Evolutionary conservation across 2,888 invertebrate genomes (phyloP), one percentile per base, ranked within the genome.

Genomic region (Phorcus lineatus): DNA sequence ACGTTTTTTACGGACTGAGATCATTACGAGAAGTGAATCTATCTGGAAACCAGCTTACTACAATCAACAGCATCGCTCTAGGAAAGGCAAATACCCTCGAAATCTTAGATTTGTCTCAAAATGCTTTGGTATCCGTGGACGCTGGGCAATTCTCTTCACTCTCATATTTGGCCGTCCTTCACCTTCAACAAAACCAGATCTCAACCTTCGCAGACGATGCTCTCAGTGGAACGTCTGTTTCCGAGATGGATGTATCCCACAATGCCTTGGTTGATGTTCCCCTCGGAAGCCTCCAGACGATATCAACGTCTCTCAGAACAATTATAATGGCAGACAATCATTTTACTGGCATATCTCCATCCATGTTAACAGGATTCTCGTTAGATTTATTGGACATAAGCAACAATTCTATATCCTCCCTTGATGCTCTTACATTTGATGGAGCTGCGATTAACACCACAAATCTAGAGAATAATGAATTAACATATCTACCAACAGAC

Each of bases 181-280:
- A 88, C 80, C 62, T 88, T 3, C 83, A 84, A 2, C 76, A 82
- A 74, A 88, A 88, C 78, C 62, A 22, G 13, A 75, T 75, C 22
- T 22, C 24, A 17, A 53, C 19, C 31, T 24, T 75, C n/a, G 22
- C 52, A 13, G 24, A 11, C 24, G 75, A 75, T 52, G 75, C 75
- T 24, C 52, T 75, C 75, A 22, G 22, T 52, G 75, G 75, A n/a
- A 75, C 75, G n/a, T 22, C 24, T 11, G 9, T 75, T 13, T 22
- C 75, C 19, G 11, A 52, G 17, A 7, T 75, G 28, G 54, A 75
- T n/a, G 13, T 75, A 19, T 53, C 52, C 13, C 13, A 16, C 24
- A 75, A 75, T 52, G 17, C 11, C 24, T 16, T 75, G 19, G 19
- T 13, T 6, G 22, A 17, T 17, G 75, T 75, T 22, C 75, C 75